Evolutionary conservation across 1,140 invertebrate genomes (phyloP).

Genomic region (Pararge aegeria): DNA sequence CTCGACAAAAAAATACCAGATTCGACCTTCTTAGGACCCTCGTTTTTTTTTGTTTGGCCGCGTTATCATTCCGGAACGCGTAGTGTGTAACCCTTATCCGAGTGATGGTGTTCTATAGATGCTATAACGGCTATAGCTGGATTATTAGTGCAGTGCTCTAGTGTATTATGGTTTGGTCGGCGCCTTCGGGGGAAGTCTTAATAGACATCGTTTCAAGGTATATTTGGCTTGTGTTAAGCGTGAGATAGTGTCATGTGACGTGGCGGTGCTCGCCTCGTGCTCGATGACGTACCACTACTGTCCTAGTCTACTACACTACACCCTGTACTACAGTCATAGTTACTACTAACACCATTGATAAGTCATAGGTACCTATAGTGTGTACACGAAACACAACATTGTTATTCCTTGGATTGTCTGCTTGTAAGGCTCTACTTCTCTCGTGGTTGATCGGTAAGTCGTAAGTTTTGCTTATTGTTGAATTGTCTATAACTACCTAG

Average conservation of each 20-base stretch:
- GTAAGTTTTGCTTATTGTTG: neutral
- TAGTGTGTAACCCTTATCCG: conserved; percentile 53
- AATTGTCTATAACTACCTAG: neutral
- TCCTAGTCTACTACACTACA: neutral
- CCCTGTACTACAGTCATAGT: neutral
- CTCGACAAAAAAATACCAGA: conserved; percentile 73
- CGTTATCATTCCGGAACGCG: conserved; percentile 74
- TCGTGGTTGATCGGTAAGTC: conserved; percentile 9
- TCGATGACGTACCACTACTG: conserved; percentile 12
- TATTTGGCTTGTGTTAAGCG: conserved; percentile 39
- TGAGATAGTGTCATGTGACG: conserved; percentile 44
- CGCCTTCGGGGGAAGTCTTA: conserved; percentile 69
- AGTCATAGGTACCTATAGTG: neutral
- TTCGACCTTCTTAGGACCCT: conserved; percentile 77
- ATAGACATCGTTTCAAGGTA: conserved; percentile 73
- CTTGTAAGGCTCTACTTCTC: conserved; percentile 5
- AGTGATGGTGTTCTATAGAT: conserved; percentile 68
- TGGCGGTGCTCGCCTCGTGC: conserved; percentile 33
- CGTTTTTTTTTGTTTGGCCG: conserved; percentile 75
- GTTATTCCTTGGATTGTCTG: neutral
- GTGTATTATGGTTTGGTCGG: conserved; percentile 76
- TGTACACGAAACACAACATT: too few species aligned
- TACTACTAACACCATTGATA: neutral
- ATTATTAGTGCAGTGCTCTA: conserved; percentile 61
- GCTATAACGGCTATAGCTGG: conserved; percentile 17